Evolutionary conservation across 2,113 vertebrate genomes (phyloP), one percentile per base, ranked within the genome.

Genomic region (Phycodurus eques): DNA sequence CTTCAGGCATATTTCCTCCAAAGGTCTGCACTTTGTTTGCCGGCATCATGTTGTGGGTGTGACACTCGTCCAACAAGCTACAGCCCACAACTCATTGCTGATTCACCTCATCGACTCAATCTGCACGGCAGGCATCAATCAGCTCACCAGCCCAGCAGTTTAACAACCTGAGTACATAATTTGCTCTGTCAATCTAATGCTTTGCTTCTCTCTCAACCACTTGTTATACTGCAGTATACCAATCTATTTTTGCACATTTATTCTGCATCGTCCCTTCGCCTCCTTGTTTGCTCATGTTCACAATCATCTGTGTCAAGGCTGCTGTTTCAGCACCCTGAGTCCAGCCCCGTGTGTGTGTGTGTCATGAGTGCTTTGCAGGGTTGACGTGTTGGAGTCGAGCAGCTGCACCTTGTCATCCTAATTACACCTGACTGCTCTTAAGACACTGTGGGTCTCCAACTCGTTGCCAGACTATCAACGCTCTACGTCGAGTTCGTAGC

Each of bases 61-160:
- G 61, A 33, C 61, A 20, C 61, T 42, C 39, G 17, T 31, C 56
- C 22, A 6, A n/a, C 11, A 59, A 31, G 11, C 35, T 63, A 9
- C 33, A 35, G 15, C 59, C 59, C 7, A 2, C 15, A 19, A 35
- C 59, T 61, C 61, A 63, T 63, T 63, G 35, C 17, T 63, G 61
- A 63, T 63, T 63, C 61, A 20, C 35, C 19, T 19, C 35, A 63
- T 4, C 35, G 19, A 7, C 61, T 42, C 20, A 39, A 17, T 63
- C 19, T 63, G 61, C 61, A 42, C 19, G 35, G 10, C 61, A 63
- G 61, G 35, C 61, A 63, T 63, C 61, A 42, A 42, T 63, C 61
- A 63, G 11, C 61, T 63, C 61, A 42, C 35, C 19, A 11, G 61
- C 61, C 35, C 39, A 20, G 31, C 61, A 63, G 35, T 42, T 42